Percentiles rank a stretch among this genome's conserved stretches.
Evolutionary conservation across 2,888 invertebrate genomes (phyloP).

Genomic region (Sesamia inferens): DNA sequence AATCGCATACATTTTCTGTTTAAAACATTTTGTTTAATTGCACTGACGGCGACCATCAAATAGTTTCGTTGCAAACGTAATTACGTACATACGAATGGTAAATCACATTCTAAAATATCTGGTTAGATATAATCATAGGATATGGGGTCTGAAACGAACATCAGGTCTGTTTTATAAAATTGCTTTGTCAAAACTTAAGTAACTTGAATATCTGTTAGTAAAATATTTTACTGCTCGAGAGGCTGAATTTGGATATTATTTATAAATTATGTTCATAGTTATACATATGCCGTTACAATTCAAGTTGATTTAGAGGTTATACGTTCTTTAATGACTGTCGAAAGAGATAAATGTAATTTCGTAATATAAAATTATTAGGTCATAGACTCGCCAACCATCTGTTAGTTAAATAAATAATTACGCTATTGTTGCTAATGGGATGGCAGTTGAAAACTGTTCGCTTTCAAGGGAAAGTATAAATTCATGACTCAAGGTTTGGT

Average conservation of each 20-base stretch:
- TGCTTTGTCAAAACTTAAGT: conserved; percentile 19
- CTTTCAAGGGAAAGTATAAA: background rate
- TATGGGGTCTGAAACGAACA: conserved; percentile 15
- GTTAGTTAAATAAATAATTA: background rate
- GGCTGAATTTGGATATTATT: conserved; percentile 44
- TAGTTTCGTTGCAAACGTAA: conserved; percentile 43
- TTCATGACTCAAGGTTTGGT: background rate
- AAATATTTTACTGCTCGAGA: conserved; percentile 33
- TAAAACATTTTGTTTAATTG: conserved; percentile 51
- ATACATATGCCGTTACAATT: conserved; percentile 16
- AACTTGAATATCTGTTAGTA: conserved; percentile 20
- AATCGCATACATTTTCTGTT: conserved; percentile 44
- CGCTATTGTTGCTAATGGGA: background rate
- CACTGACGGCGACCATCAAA: conserved; percentile 47
- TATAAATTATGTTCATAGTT: conserved; percentile 28
- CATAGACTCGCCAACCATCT: background rate
- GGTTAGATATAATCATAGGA: conserved; percentile 38
- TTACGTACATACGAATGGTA: conserved; percentile 38
- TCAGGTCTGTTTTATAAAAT: conserved; percentile 27
- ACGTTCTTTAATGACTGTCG: conserved; percentile 45
- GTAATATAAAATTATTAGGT: conserved; percentile 23
- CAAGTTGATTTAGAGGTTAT: conserved; percentile 53
- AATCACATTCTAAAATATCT: conserved; percentile 41
- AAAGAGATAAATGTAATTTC: conserved; percentile 51
- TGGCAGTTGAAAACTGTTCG: background rate